phyloP scores from a whole-genome alignment of 2,797 vertebrate genomes.

The Ispidina picta region DNA sequence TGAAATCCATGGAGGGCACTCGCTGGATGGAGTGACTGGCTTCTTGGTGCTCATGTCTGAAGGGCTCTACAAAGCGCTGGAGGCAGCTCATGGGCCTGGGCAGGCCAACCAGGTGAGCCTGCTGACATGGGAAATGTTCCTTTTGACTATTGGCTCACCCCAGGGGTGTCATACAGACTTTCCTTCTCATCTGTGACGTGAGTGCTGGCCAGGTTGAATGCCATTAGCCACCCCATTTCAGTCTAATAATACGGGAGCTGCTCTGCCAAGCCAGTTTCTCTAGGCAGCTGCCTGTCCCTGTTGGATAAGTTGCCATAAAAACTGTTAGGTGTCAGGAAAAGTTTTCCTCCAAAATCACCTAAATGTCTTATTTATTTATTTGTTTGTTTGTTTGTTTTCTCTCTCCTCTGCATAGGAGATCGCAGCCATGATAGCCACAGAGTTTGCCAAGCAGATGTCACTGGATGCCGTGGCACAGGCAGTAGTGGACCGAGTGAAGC shows the following conservation, averaged over 20 bases:
- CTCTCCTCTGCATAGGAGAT: slow-evolving; percentile 83
- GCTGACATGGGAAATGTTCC: neutral
- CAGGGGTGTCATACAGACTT: fast-evolving
- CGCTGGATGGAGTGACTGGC: slow-evolving; percentile 88
- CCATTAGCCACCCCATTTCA: neutral
- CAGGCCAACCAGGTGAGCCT: slow-evolving; percentile 94
- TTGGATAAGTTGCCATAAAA: neutral
- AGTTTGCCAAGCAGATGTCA: slow-evolving; percentile 90
- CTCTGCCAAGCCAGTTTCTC: neutral
- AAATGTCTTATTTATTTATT: neutral
- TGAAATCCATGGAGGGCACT: slow-evolving; percentile 90
- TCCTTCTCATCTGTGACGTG: neutral
- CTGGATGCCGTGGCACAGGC: slow-evolving; percentile 92
- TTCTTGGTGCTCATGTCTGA: slow-evolving; percentile 97
- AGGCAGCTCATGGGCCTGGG: slow-evolving; percentile 92
- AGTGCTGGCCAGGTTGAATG: neutral
- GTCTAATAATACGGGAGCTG: neutral
- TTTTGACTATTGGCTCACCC: fast-evolving
- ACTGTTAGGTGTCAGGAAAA: neutral
- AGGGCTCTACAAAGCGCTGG: slow-evolving; percentile 93
- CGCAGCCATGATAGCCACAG: slow-evolving; percentile 95
- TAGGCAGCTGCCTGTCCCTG: neutral
- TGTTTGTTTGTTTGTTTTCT: no score
- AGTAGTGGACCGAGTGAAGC: slow-evolving; percentile 92
- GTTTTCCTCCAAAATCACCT: neutral